Conservation (phyloP, 2,888 invertebrate species). For the Acleris laterana region DNA sequence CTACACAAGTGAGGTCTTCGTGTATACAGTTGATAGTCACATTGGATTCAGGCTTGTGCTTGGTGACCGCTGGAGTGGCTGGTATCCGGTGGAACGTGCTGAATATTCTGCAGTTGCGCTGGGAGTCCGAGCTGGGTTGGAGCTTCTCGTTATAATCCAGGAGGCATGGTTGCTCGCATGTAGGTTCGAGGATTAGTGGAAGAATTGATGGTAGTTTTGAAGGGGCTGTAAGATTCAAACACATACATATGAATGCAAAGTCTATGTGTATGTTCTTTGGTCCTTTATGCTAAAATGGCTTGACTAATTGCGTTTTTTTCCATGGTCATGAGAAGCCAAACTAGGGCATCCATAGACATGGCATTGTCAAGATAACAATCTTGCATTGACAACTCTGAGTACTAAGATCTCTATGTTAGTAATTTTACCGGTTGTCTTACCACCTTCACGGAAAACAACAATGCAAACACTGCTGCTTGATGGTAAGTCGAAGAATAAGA, state of each 20-base stretch:
- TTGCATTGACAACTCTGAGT: no score
- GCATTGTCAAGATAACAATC: no score
- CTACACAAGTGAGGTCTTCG: conserved; percentile 60
- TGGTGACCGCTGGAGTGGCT: conserved; percentile 44
- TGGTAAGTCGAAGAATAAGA: no score
- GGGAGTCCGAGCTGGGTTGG: conserved; percentile 54
- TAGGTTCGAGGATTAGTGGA: conserved; percentile 57
- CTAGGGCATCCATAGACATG: no score
- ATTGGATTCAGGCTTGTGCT: conserved; percentile 40
- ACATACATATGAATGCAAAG: neutral
- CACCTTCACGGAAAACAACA: no score
- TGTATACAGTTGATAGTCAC: conserved; percentile 50
- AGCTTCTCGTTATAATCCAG: conserved; percentile 70
- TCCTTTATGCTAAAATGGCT: no score
- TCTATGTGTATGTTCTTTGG: neutral
- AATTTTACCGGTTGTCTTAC: no score
- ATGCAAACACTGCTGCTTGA: no score
- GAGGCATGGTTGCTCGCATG: conserved; percentile 54
- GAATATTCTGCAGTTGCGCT: conserved; percentile 61
- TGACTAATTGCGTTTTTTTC: no score
- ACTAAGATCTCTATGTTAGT: no score
- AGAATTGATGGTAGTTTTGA: conserved; percentile 52
- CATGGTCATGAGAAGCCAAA: no score
- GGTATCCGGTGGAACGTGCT: conserved; percentile 65
- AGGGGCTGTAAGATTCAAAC: conserved; percentile 50